Base-by-base conservation (phyloP, 2,888 invertebrate genomes). In the Eupithecia centaureata region DNA sequence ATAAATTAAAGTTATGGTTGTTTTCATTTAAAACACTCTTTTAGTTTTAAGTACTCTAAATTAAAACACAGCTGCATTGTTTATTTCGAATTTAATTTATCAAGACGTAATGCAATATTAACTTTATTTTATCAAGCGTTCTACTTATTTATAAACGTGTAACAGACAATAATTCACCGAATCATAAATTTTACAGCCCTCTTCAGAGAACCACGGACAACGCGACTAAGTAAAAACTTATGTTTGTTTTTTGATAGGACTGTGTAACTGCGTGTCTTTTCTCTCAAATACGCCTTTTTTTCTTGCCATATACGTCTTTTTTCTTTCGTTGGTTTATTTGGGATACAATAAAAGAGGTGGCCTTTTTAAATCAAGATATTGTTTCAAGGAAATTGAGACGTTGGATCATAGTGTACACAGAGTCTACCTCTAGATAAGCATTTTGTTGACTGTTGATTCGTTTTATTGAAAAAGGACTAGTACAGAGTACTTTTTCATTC, bases 171-270 rank as follows among this genome's bases (percentile, higher is more conserved):
- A 89, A 85, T 88, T 87, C 88, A 88, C 83, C 82, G 88, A 90
- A 91, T 91, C 91, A 86, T 92, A 92, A 91, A 92, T 90, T 92
- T 92, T 88, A 92, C 87, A 85, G 85, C 85, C 81, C 81, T 83
- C 84, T 90, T 92, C 86, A 83, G 78, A 87, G 86, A 91, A 89
- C 86, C 79, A 66, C 47, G 65, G 82, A 86, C 88, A 82, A 79
- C 82, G 84, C 82, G 79, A 83, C 88, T 92, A 89, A 92, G 91
- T 92, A 90, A 88, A 91, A 88, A 84, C 86, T 86, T 88, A 79
- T 90, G 90, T 90, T 83, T 93, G 86, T 90, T 92, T 91, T 92
- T 86, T 90, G 92, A 93, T 93, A 93, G 91, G 88, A 82, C 90
- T 88, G 87, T 88, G 91, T 90, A 90, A 89, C 88, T 82, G 87